Percentiles rank a stretch among this genome's conserved stretches.
phyloP scores from a whole-genome alignment of 2,113 vertebrate species.

The Eira barbara region DNA sequence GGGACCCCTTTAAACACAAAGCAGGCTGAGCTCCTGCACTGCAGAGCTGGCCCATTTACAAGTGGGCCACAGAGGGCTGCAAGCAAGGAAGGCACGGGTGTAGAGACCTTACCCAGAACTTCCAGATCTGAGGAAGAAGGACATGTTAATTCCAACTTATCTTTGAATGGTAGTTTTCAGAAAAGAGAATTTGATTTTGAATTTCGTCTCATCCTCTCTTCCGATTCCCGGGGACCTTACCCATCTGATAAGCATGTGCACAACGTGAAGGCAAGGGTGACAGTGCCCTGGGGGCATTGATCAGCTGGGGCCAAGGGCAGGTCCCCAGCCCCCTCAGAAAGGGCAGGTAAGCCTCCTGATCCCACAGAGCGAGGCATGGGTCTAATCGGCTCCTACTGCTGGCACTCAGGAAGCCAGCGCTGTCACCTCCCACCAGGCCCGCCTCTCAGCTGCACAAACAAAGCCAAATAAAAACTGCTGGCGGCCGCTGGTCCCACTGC shows the following conservation, averaged over 20 bases:
- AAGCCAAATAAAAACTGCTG: slow-evolving; percentile 34
- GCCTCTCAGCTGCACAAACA: slow-evolving; percentile 33
- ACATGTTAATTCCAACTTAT: background rate
- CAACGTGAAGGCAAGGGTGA: background rate
- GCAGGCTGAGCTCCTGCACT: accelerated
- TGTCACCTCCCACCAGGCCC: background rate
- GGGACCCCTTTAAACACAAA: background rate
- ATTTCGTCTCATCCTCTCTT: background rate
- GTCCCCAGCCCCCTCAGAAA: background rate
- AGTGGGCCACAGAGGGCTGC: too few species aligned
- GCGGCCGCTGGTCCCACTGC: background rate
- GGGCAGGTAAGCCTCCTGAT: background rate
- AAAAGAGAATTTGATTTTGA: background rate
- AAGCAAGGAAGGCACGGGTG: accelerated
- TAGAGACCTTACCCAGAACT: background rate
- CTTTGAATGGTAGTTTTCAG: background rate
- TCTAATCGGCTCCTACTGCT: background rate
- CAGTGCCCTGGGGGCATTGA: background rate
- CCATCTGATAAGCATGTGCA: accelerated
- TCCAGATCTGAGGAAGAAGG: background rate
- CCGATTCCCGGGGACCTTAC: accelerated
- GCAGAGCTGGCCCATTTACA: accelerated
- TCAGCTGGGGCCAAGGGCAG: background rate
- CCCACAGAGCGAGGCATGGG: too few species aligned
- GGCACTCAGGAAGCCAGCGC: background rate